Conservation (phyloP, 1,140 invertebrate genomes). For the Solenopsis invicta region DNA sequence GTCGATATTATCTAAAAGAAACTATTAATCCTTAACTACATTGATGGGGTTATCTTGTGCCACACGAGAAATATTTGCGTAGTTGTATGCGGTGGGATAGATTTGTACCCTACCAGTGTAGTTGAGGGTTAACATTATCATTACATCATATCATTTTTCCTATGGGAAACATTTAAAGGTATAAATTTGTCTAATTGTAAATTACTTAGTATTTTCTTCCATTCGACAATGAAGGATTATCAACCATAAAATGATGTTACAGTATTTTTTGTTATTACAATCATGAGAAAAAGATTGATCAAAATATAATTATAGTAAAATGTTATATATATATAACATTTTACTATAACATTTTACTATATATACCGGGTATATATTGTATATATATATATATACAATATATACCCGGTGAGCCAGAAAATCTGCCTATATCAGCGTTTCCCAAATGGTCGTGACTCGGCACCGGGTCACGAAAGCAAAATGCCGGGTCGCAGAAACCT, state of each 20-base stretch:
- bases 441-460: too few species aligned
- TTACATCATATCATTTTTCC: constrained; percentile 53
- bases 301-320: constrained; percentile 75
- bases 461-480: too few species aligned
- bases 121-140: constrained; percentile 57
- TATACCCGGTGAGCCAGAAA: too few species aligned
- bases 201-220: constrained; percentile 50
- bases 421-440: too few species aligned
- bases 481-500: too few species aligned
- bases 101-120: too few species aligned
- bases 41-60: too few species aligned
- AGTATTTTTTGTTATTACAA: constrained; percentile 76
- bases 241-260: constrained; percentile 52
- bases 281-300: constrained; percentile 68
- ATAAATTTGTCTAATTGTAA: constrained; percentile 68
- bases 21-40: constrained; percentile 56
- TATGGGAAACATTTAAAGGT: constrained; percentile 23
- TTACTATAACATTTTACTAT: too few species aligned
- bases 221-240: constrained; percentile 61
- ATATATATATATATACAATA: too few species aligned
- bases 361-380: too few species aligned
- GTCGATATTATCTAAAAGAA: constrained; percentile 60
- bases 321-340: constrained; percentile 66
- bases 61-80: too few species aligned
- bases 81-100: too few species aligned